These are phyloP conservation scores for Pygoscelis antarcticus DNA, from an alignment of 2,113 vertebrate species.

Conservation along the genomic window DNA sequence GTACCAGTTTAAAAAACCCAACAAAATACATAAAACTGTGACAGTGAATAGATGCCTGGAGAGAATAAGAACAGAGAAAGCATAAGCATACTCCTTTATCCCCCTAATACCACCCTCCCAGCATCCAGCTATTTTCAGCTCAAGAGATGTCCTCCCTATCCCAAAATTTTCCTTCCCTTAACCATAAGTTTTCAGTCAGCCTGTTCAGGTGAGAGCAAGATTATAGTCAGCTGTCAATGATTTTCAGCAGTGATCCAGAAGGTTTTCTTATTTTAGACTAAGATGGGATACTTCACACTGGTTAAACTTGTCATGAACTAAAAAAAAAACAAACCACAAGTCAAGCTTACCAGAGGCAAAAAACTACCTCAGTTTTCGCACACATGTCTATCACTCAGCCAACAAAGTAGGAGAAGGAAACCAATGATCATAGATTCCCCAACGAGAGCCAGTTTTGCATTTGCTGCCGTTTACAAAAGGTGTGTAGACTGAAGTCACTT, in stretches of 20 bases:
- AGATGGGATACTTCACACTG: not conserved
- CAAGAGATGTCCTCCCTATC: not conserved
- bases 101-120: not conserved
- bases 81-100: not conserved
- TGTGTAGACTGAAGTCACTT: not conserved
- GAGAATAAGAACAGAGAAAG: not conserved
- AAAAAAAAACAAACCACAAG: not conserved
- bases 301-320: not conserved
- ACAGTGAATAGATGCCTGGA: not conserved
- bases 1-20: slow-evolving; percentile 68
- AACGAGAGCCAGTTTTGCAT: not conserved
- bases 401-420: not conserved
- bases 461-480: not conserved
- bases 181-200: not conserved
- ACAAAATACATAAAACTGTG: not conserved
- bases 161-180: not conserved
- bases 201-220: not conserved
- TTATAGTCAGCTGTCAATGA: not conserved
- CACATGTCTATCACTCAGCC: not conserved
- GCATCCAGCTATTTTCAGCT: not conserved
- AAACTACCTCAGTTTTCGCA: not conserved
- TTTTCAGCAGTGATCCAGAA: not conserved
- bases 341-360: not conserved
- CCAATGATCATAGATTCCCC: not conserved
- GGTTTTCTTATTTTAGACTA: not conserved